Evolutionary conservation across 2,888 invertebrate genomes (phyloP), one percentile per base, ranked within the genome.

Genomic region (Euphydryas editha): DNA sequence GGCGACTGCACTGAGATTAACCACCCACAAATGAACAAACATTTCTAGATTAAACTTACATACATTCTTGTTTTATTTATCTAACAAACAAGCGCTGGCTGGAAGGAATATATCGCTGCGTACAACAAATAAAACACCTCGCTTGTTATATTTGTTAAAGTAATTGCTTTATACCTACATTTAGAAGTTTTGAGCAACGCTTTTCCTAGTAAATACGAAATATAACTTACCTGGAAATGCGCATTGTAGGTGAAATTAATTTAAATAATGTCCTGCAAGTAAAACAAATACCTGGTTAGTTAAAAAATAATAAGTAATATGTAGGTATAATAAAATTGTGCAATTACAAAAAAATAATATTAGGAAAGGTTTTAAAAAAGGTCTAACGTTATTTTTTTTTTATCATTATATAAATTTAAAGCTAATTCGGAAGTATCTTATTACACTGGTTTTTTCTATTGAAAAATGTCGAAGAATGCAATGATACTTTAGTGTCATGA

Each of bases 21-120:
- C 82, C 81, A 79, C 82, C 83, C 83, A 83, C 82, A 76, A 70
- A 68, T 65, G 76, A 74, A 72, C 75, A 78, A 76, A 80, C 78
- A 82, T 64, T 63, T 37, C 37, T 46, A 62, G 65, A 69, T 69
- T 67, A 70, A 63, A 63, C 62, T 44, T 46, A 60, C 68, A 63
- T 70, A 13, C 47, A 47, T 70, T 24, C 49, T 15, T 65, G 63
- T 59, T 60, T 69, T 73, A 68, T 76, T 76, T 76, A 68, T 69
- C 61, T 60, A 61, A 68, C 69, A 73, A 73, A 76, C 70, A 70
- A 47, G 54, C 58, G 24, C 24, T 51, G 21, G 24, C 24, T 47
- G 61, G 49, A 30, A 51, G 39, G 54, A 62, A 60, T 63, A 66
- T 69, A 63, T 63, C n/a, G 58, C 63, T 63, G 57, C 51, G 49